Evolutionary conservation across 2,113 vertebrate species (phyloP), one percentile per base, ranked within the genome.

Genomic region (Calidris pygmaea): DNA sequence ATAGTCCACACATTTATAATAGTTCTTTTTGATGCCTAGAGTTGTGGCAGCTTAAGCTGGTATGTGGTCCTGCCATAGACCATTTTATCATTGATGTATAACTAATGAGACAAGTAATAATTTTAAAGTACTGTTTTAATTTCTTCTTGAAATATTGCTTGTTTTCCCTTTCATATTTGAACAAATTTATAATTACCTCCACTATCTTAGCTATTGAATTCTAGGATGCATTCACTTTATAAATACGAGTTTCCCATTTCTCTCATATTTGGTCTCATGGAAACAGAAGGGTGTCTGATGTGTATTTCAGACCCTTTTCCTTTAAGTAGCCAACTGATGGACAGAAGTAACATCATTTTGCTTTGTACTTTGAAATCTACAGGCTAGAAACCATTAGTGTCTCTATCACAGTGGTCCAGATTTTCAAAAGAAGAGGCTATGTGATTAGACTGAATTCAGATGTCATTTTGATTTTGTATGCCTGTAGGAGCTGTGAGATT

Each of bases 391-490:
- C 9, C 7, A 16, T 14, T 71, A 87, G 26, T 58, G 17, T 96
- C 80, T 95, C 77, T 93, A 75, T 34, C 34, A 78, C 75, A 90
- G 68, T 85, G 85, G 65, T 78, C 67, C 89, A 93, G 78, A 90
- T 78, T 24, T 91, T 94, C 52, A 75, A 56, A 92, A 78, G 55
- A 94, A 71, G 60, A 62, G 21, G 7, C 65, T 75, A 2, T 80
- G 14, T 70, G n/a, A 48, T 81, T n/a, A 90, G 73, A 14, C 48
- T 71, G 37, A 68, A 67, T 78, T 89, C 27, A 65, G 47, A 56
- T 90, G 75, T 81, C 45, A 75, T 84, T 96, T 89, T 60, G 14
- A 24, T 83, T 89, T 87, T 78, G 15, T 74, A 43, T 72, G 43
- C 20, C 23, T 56, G 10, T 84, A 50, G n/a, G n/a, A 93, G 21